Evolutionary conservation across 2,797 vertebrate genomes (phyloP).

Genomic region (Lagodon rhomboides): DNA sequence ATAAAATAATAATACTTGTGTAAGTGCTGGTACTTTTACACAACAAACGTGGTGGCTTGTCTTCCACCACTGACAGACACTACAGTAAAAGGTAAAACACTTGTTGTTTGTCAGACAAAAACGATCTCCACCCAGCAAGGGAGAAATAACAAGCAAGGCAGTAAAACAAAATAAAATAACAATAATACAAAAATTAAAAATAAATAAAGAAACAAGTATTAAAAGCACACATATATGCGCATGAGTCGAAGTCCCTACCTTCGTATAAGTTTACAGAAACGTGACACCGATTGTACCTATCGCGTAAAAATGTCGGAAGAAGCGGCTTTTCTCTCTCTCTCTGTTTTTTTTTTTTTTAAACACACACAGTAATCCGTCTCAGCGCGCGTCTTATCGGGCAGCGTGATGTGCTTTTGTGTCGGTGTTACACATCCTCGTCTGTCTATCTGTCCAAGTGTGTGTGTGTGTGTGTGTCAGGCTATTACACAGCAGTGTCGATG

Average conservation of each 20-base stretch:
- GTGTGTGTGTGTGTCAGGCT: constrained; percentile 4
- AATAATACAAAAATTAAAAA: not conserved
- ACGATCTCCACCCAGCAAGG: constrained; percentile 1
- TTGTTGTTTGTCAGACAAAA: constrained; percentile 3
- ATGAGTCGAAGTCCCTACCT: constrained; percentile 45
- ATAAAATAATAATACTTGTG: not conserved
- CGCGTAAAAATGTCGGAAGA: not conserved
- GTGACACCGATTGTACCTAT: constrained; percentile 2
- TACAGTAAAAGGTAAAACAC: constrained; percentile 7
- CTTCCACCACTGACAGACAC: constrained; percentile 3
- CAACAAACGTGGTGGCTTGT: not conserved
- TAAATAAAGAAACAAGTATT: not conserved
- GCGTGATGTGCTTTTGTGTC: constrained; percentile 48
- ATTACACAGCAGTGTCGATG: constrained; percentile 47
- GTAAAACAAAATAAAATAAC: no score
- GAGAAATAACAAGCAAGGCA: not conserved
- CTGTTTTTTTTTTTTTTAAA: not conserved
- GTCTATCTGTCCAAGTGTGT: not conserved
- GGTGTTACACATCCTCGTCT: constrained; percentile 39
- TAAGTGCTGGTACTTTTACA: not conserved
- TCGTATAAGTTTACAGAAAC: constrained; percentile 15
- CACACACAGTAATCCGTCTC: constrained; percentile 53
- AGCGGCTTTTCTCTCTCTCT: constrained; percentile 38
- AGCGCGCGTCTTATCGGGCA: constrained; percentile 53
- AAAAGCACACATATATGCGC: not conserved